Conservation (phyloP, 2,888 invertebrate genomes). For the Antitype chi region DNA sequence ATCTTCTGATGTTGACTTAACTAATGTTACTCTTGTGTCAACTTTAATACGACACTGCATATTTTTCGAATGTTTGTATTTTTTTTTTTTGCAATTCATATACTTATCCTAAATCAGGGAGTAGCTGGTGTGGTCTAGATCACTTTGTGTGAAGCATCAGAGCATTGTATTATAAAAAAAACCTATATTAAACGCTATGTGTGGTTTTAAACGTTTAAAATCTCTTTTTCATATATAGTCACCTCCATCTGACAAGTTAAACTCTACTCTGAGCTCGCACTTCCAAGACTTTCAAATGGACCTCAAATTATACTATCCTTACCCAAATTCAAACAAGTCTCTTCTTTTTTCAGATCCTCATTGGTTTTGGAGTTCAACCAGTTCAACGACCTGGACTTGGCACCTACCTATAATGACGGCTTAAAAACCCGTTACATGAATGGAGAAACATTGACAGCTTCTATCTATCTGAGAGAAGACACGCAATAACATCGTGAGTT, state of each 20-base stretch:
- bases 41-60: too few species aligned
- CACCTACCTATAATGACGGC: background rate
- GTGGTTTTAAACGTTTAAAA: too few species aligned
- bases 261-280: background rate
- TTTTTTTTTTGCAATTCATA: too few species aligned
- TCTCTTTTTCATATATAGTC: too few species aligned
- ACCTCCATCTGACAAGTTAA: background rate
- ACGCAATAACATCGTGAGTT: background rate
- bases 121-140: too few species aligned
- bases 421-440: background rate
- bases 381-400: background rate
- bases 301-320: background rate
- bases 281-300: background rate
- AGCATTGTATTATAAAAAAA: too few species aligned
- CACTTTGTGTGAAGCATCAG: too few species aligned
- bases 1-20: constrained; percentile 15
- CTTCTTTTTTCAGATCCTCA: constrained; percentile 27
- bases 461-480: background rate
- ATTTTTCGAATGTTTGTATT: too few species aligned
- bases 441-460: background rate
- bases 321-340: background rate
- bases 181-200: too few species aligned
- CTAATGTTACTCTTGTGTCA: background rate
- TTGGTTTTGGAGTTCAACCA: background rate
- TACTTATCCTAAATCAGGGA: too few species aligned